Base-by-base conservation (phyloP, 2,113 vertebrate species). In the Chrysemys picta region DNA sequence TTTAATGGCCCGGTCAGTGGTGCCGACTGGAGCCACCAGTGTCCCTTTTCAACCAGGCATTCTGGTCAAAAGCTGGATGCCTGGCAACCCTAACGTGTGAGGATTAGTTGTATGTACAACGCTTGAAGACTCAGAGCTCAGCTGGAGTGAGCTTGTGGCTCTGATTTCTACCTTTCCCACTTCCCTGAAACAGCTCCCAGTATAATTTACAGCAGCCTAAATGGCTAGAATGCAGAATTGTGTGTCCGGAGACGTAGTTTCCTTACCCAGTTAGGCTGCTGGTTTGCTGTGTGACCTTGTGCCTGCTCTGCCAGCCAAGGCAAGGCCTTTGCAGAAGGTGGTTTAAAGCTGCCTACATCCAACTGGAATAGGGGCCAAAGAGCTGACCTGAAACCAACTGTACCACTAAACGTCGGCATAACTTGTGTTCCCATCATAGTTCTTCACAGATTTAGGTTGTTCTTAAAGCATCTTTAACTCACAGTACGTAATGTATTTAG, bases 231-330 rank as follows among this genome's bases (percentile, higher is more conserved):
- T 35, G 17, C 3, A 2, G 79, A 47, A 80, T 2, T 65, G 25
- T 5, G 57, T 59, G 80, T 79, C 0, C 0, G 29, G 84, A 6
- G 3, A 3, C 35, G 25, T 54, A 42, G 29, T 42, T 75, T 49
- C 65, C 65, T 1, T 0, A 8, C 87, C 14, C 50, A 88, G 52
- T 22, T 31, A 11, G 78, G 45, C 35, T 27, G 25, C 45, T 78
- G 3, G 4, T 80, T 27, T 80, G 78, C 45, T 81, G 27, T 1
- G 1, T 82, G 78, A 27, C 88, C 13, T 45, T 38, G 29, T 80
- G 38, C 14, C 47, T 54, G 59, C 50, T 69, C 3, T 27, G 3
- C 52, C 49, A 59, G 76, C 78, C 47, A 49, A 29, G 82, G 89
- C 81, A 31, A 14, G 1, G 4, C 62, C 11, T 88, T 5, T 84